phyloP scores from a whole-genome alignment of 2,113 vertebrate species.

The Cacatua alba region DNA sequence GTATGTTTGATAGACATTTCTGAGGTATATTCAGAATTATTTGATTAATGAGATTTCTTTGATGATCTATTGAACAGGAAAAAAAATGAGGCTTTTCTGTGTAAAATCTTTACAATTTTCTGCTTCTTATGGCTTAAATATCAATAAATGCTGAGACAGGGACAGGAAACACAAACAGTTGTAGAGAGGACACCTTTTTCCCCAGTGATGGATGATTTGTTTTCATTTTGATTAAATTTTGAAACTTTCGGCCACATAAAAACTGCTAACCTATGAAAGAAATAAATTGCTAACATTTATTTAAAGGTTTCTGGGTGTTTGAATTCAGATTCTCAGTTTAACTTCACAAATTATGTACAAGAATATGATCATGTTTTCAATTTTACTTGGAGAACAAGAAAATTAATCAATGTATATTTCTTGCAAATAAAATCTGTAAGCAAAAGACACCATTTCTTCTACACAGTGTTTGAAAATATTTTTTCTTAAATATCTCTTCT shows the following conservation, averaged over 20 bases:
- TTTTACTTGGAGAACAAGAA: neutral
- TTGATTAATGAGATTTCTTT: too few relatives aligned
- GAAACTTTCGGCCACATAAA: neutral
- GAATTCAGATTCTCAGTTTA: neutral
- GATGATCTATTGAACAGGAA: accelerated
- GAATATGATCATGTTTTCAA: neutral
- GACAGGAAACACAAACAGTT: neutral
- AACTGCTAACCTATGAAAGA: neutral
- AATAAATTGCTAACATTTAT: neutral
- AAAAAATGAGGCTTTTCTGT: accelerated
- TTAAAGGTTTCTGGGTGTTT: neutral
- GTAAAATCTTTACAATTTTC: neutral
- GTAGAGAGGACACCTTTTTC: neutral
- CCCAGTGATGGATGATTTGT: neutral
- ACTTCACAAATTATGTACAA: neutral
- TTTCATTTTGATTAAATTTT: neutral
- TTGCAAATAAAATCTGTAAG: accelerated
- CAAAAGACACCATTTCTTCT: neutral
- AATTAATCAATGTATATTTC: neutral
- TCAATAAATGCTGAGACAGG: neutral
- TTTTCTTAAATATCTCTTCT: neutral
- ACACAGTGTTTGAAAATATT: neutral
- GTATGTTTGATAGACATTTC: neutral
- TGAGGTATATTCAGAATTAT: neutral
- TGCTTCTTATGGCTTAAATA: neutral